phyloP scores from a whole-genome alignment of 2,888 invertebrate genomes.

The Microplitis deprimator region DNA sequence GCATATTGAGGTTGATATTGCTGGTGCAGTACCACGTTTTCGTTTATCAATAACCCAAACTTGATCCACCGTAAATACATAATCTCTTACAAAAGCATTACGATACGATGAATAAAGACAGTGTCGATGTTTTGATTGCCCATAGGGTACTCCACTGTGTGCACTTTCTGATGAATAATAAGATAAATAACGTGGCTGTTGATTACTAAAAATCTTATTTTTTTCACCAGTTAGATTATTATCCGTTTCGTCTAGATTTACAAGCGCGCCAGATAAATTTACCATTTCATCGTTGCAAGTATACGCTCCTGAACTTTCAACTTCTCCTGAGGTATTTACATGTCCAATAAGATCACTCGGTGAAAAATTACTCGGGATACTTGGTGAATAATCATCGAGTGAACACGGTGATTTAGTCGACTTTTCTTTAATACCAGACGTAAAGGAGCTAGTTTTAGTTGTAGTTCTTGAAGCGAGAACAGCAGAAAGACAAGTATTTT shows the following conservation, averaged over 20 bases:
- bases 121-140: conserved; percentile 45
- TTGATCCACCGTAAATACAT: conserved; percentile 44
- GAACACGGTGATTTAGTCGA: background rate
- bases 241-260: background rate
- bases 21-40: conserved; percentile 30
- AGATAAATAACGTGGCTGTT: conserved; percentile 30
- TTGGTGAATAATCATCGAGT: conserved; percentile 11
- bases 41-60: conserved; percentile 52
- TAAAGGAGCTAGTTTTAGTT: background rate
- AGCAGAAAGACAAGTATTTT: background rate
- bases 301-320: conserved; percentile 32
- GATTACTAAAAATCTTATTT: background rate
- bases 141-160: conserved; percentile 33
- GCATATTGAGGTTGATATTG: conserved; percentile 33
- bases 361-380: conserved; percentile 20
- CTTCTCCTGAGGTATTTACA: conserved; percentile 18
- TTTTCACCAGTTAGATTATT: conserved; percentile 20
- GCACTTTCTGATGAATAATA: conserved; percentile 46
- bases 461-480: background rate
- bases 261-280: conserved; percentile 18
- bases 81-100: conserved; percentile 33
- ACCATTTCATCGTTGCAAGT: conserved; percentile 6
- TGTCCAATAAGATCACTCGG: conserved; percentile 32
- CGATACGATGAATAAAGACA: conserved; percentile 36
- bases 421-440: conserved; percentile 7